Conservation (phyloP, 2,888 invertebrate species). For the Pyrrhosoma nymphula region DNA sequence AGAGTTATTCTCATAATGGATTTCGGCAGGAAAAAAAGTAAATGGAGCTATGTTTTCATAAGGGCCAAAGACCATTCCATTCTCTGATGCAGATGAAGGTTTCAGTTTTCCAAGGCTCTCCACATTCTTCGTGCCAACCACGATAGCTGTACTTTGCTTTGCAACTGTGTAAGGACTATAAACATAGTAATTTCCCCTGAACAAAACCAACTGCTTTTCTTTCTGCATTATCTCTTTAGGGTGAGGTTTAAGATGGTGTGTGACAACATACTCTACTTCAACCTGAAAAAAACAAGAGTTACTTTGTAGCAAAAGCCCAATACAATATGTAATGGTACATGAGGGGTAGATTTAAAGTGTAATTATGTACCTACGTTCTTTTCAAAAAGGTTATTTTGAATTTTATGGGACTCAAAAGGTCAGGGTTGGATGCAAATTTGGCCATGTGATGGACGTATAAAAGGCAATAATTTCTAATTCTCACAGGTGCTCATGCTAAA, state of each 20-base stretch:
- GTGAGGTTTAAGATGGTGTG: constrained; percentile 89
- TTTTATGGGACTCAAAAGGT: too few species aligned
- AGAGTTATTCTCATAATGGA: constrained; percentile 97
- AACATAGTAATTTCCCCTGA: constrained; percentile 90
- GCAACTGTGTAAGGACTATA: constrained; percentile 90
- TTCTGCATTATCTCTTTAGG: constrained; percentile 94
- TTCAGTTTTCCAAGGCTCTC: constrained; percentile 91
- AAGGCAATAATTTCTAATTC: too few species aligned
- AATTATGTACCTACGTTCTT: not conserved
- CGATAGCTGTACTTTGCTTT: constrained; percentile 90
- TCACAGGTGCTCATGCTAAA: too few species aligned
- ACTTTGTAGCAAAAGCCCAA: not conserved
- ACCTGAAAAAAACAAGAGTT: constrained; percentile 71
- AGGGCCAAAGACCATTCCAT: constrained; percentile 92
- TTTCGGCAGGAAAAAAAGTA: constrained; percentile 81
- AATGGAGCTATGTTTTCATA: constrained; percentile 86
- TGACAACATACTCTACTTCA: constrained; percentile 86
- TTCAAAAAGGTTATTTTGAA: too few species aligned
- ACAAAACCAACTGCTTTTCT: constrained; percentile 95
- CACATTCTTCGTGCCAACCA: constrained; percentile 87
- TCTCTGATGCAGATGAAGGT: constrained; percentile 89
- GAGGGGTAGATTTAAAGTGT: not conserved
- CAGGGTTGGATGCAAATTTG: too few species aligned
- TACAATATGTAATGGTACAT: not conserved
- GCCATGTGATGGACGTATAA: too few species aligned